These are phyloP conservation scores for Scomberomorus guttatus DNA, from an alignment of 2,797 vertebrate genomes.

Conservation along the genomic window DNA sequence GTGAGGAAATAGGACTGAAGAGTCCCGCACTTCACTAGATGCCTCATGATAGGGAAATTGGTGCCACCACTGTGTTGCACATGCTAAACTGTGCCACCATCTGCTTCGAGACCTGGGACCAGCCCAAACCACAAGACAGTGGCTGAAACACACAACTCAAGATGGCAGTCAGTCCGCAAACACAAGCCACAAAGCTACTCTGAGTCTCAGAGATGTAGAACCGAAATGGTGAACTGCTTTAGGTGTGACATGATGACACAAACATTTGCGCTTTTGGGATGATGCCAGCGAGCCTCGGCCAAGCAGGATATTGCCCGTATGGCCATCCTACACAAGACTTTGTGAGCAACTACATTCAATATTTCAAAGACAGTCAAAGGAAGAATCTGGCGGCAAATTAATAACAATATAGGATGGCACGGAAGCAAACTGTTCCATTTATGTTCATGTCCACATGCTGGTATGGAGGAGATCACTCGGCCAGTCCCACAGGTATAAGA, in stretches of 20 bases:
- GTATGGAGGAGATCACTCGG: slow-evolving; percentile 76
- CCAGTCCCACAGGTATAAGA: slow-evolving; percentile 81
- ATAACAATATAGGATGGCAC: slow-evolving; percentile 73
- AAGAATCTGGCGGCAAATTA: slow-evolving; percentile 70
- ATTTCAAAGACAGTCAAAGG: slow-evolving; percentile 69
- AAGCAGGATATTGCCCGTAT: slow-evolving; percentile 59
- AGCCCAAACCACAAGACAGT: slow-evolving; percentile 73
- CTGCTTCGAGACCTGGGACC: slow-evolving; percentile 74
- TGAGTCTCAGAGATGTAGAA: slow-evolving; percentile 49
- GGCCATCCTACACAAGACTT: slow-evolving; percentile 59
- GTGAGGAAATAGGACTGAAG: slow-evolving; percentile 49
- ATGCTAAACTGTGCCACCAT: slow-evolving; percentile 82
- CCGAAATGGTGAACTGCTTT: slow-evolving; percentile 64
- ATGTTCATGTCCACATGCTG: slow-evolving; percentile 79
- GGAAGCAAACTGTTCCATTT: slow-evolving; percentile 73
- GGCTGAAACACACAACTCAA: slow-evolving; percentile 69
- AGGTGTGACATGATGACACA: slow-evolving; percentile 72
- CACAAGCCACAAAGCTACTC: slow-evolving; percentile 58
- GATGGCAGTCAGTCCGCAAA: slow-evolving; percentile 66
- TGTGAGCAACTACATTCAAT: slow-evolving; percentile 61
- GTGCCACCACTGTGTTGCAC: slow-evolving; percentile 62
- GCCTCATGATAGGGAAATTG: slow-evolving; percentile 68
- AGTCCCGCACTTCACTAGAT: slow-evolving; percentile 53
- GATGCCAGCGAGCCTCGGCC: slow-evolving; percentile 49
- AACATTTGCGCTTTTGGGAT: slow-evolving; percentile 57